These are phyloP conservation scores for Prinia subflava DNA, from an alignment of 2,113 vertebrate genomes.

Conservation along the genomic window DNA sequence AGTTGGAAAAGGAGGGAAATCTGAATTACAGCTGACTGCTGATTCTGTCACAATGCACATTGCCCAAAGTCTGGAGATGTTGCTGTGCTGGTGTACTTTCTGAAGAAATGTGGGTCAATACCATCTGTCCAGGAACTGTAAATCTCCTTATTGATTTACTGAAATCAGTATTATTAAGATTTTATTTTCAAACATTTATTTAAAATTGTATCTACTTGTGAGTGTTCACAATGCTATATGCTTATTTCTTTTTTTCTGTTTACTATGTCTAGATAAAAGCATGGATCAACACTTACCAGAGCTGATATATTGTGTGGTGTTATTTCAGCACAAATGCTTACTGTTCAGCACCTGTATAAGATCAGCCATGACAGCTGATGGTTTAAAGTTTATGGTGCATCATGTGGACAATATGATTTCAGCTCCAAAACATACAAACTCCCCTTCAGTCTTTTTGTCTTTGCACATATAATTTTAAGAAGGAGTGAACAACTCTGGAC, in stretches of 20 bases:
- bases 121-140: neutral
- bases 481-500: neutral
- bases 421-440: neutral
- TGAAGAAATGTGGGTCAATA: neutral
- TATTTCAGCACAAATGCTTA: neutral
- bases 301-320: neutral
- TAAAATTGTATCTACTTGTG: neutral
- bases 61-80: neutral
- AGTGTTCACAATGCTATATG: neutral
- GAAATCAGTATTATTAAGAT: neutral
- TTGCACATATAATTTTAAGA: constrained; percentile 1
- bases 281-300: neutral
- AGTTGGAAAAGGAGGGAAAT: neutral
- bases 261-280: neutral
- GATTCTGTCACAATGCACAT: neutral
- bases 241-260: neutral
- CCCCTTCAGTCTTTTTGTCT: neutral
- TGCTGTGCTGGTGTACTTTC: neutral
- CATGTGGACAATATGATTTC: neutral
- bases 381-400: constrained; percentile 23
- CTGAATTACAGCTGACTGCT: neutral
- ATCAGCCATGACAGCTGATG: neutral
- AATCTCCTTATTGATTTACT: neutral
- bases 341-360: neutral
- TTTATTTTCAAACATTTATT: neutral